phyloP scores from a whole-genome alignment of 2,113 vertebrate species.

The Porphyrio hochstetteri region DNA sequence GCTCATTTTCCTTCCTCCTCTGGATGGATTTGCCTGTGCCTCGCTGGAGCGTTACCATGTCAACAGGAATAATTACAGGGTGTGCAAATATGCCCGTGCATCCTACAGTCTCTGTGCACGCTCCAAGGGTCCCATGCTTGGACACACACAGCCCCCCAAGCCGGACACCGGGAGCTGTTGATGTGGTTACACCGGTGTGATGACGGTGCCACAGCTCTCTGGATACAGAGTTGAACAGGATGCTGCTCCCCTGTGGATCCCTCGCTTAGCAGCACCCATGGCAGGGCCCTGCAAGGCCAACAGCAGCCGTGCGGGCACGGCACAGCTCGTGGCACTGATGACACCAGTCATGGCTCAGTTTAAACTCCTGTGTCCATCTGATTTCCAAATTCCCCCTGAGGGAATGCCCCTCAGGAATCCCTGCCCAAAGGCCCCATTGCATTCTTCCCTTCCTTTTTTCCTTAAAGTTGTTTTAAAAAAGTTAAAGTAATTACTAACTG shows the following conservation, averaged over 20 bases:
- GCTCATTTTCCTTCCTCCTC: not conserved
- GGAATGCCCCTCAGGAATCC: not conserved
- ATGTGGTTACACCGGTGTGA: not conserved
- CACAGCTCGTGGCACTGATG: not conserved
- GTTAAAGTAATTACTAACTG: not conserved
- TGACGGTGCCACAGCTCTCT: not conserved
- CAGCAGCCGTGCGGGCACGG: no score
- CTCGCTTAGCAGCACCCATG: not conserved
- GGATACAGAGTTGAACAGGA: accelerated
- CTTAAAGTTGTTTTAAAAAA: not conserved
- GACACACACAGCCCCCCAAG: no score
- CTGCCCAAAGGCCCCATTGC: not conserved
- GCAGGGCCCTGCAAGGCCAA: not conserved
- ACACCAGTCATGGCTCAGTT: not conserved
- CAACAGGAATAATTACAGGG: not conserved
- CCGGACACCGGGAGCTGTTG: not conserved
- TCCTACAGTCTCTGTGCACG: accelerated
- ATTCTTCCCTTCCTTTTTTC: not conserved
- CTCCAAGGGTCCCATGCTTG: not conserved
- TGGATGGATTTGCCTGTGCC: accelerated
- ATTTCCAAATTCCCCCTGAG: not conserved
- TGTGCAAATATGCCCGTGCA: not conserved
- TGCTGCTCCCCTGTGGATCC: not conserved
- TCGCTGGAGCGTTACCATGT: not conserved
- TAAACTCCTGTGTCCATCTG: not conserved